phyloP scores from a whole-genome alignment of 2,888 invertebrate genomes.

The Cephus rjabovi region DNA sequence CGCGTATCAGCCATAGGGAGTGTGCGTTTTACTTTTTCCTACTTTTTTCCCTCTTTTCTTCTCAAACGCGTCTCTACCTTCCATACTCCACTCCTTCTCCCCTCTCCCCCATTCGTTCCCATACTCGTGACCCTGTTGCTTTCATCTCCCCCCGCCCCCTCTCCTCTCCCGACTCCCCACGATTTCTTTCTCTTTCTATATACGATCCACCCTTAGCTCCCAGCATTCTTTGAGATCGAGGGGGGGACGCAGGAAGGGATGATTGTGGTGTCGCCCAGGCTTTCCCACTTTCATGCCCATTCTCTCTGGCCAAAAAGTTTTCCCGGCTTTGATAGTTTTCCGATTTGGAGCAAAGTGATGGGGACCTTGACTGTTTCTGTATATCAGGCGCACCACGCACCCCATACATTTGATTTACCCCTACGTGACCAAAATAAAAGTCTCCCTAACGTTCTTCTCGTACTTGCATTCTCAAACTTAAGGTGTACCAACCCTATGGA shows the following conservation, averaged over 20 bases:
- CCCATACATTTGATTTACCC: constrained; percentile 36
- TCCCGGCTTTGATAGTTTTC: constrained; percentile 27
- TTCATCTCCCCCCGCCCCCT: not conserved
- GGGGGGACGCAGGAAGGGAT: too few relatives aligned
- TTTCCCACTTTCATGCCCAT: constrained; percentile 4
- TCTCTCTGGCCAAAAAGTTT: constrained; percentile 28
- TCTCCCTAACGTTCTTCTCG: not conserved
- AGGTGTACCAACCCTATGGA: too few relatives aligned
- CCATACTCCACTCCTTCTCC: too few relatives aligned
- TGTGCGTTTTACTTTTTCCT: constrained; percentile 7
- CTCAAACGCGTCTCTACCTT: constrained; percentile 1
- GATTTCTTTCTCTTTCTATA: constrained; percentile 9
- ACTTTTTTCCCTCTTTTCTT: constrained; percentile 3
- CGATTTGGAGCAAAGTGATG: constrained; percentile 23
- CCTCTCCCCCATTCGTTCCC: too few relatives aligned
- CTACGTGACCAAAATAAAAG: constrained; percentile 43
- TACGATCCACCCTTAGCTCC: too few relatives aligned
- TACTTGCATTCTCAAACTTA: too few relatives aligned
- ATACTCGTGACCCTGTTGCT: too few relatives aligned
- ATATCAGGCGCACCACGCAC: constrained; percentile 30
- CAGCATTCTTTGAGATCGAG: too few relatives aligned
- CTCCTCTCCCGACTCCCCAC: not conserved
- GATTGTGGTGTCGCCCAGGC: too few relatives aligned
- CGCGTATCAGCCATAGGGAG: constrained; percentile 18
- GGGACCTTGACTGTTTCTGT: constrained; percentile 27